These are phyloP conservation scores for Sphaeridia pumilis DNA, from an alignment of 2,888 invertebrate species.

Conservation along the genomic window DNA sequence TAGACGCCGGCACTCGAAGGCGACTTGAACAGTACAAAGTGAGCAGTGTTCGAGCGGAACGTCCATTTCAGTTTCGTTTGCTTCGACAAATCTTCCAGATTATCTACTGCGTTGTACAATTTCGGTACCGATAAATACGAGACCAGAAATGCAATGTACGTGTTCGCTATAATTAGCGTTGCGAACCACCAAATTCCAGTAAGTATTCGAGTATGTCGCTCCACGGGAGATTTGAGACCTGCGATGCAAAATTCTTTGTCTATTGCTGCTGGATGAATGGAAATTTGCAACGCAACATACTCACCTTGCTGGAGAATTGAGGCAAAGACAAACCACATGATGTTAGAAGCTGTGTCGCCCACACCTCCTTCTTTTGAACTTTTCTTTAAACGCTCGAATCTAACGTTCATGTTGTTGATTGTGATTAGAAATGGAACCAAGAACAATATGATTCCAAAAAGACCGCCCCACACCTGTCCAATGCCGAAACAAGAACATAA, in stretches of 20 bases:
- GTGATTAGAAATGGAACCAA: constrained; percentile 29
- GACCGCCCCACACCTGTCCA: constrained; percentile 31
- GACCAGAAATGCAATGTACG: constrained; percentile 34
- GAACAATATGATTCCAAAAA: constrained; percentile 23
- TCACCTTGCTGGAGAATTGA: constrained; percentile 34
- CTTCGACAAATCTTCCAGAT: constrained; percentile 25
- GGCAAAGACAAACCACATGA: constrained; percentile 32
- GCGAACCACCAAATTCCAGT: constrained; percentile 32
- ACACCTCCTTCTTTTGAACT: background rate
- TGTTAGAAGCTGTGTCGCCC: constrained; percentile 4
- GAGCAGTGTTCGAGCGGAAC: constrained; percentile 28
- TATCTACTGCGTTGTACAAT: constrained; percentile 27
- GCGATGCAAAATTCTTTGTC: too few relatives aligned
- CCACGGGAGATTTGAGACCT: constrained; percentile 29
- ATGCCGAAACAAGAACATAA: too few relatives aligned
- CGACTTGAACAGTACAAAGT: constrained; percentile 29
- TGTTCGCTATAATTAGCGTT: constrained; percentile 30
- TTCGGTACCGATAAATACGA: constrained; percentile 33
- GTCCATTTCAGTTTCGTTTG: constrained; percentile 30
- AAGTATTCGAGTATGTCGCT: constrained; percentile 28
- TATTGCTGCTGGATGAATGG: constrained; percentile 6
- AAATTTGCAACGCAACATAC: background rate
- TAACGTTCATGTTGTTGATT: constrained; percentile 20
- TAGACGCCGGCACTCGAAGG: constrained; percentile 23
- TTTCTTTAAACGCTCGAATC: background rate